Base-by-base conservation (phyloP, 2,888 invertebrate species). In the Tiliacea aurago region DNA sequence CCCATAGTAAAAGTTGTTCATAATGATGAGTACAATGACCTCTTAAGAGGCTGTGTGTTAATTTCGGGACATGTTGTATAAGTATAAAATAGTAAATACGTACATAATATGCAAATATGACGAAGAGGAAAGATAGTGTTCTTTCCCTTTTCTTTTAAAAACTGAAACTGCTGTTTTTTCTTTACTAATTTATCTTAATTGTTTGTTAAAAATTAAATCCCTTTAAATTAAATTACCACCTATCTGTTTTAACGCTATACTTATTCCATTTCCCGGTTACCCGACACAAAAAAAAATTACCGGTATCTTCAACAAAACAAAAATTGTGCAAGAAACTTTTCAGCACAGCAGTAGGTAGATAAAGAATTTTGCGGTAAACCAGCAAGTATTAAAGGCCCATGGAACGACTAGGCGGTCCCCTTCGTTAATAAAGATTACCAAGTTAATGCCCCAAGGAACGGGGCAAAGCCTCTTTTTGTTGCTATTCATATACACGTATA, bases 381-480 rank as follows among this genome's bases (percentile, higher is more conserved):
- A 73, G 51, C 71, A 75, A 80, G 77, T 78, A 80, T 84, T 81
- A 81, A 78, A 86, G 72, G 77, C 67, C 74, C 66, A 81, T 79
- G 70, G 61, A 73, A 74, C 55, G 68, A 71, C 76, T 51, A 75
- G 69, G 72, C 83, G 78, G 84, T 78, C 87, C 87, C 83, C 80
- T 89, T 84, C 88, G 86, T 90, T 90, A 90, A 90, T 90, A 90
- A 90, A 88, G 90, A 90, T 90, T 90, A 89, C 86, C 66, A 70
- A 86, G 88, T 88, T 90, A 87, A 89, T 89, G 78, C 86, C 83
- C 70, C 73, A 73, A 83, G 81, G 72, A 80, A 75, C 64, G 73
- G 61, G 70, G 74, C 66, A 74, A 84, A 80, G 70, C 81, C 81
- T 78, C 80, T 86, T 86, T 85, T 86, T 86, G 81, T 81, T 79